Evolutionary conservation across 2,113 vertebrate genomes (phyloP).

Genomic region (Atlantisia rogersi): DNA sequence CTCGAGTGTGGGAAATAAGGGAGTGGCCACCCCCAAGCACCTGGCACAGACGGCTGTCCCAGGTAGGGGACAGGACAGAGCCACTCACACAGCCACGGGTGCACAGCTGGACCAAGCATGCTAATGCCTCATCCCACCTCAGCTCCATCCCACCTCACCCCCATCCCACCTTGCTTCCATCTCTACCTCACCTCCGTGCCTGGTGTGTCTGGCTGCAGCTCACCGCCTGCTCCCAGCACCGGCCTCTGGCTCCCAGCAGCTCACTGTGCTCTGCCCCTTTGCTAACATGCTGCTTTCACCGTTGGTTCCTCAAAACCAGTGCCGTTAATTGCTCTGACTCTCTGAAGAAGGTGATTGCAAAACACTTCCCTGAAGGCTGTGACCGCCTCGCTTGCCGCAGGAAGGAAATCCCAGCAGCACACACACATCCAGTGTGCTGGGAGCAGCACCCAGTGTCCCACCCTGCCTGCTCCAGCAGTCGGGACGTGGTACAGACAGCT

Average conservation of each 20-base stretch:
- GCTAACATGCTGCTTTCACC: slow-evolving; percentile 33
- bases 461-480: not conserved
- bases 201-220: not conserved
- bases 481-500: rapidly evolving
- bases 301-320: slow-evolving; percentile 65
- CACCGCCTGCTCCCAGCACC: rapidly evolving
- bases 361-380: slow-evolving; percentile 66
- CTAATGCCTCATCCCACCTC: not conserved
- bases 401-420: slow-evolving; percentile 24
- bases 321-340: slow-evolving; percentile 67
- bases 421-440: rapidly evolving
- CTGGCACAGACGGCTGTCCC: not conserved
- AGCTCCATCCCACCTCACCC: not conserved
- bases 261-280: not conserved
- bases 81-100: not conserved
- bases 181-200: not conserved
- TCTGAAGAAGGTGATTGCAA: slow-evolving; percentile 69
- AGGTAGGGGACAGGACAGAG: not conserved
- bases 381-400: not conserved
- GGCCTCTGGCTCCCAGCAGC: not conserved
- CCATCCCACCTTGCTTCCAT: not conserved
- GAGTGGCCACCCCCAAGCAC: not conserved
- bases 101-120: not conserved
- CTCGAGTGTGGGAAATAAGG: not conserved
- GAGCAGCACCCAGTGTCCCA: not conserved